These are phyloP conservation scores for Agraylea sexmaculata DNA, from an alignment of 1,140 invertebrate species.

Conservation along the genomic window DNA sequence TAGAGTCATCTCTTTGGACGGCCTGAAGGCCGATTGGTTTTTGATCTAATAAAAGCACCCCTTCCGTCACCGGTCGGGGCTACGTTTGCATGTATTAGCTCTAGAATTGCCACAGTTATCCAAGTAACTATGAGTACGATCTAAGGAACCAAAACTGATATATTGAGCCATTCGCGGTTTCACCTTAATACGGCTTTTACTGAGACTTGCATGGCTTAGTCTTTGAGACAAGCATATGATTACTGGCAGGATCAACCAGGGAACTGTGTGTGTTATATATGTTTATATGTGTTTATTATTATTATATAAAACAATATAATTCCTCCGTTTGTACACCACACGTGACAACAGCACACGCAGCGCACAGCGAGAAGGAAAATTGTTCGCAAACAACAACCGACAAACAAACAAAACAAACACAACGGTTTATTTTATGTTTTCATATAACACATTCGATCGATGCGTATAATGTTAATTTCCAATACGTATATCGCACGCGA, in stretches of 20 bases:
- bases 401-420: no score
- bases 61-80: constrained; percentile 52
- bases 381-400: no score
- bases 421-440: no score
- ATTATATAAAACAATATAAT: no score
- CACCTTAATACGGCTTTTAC: constrained; percentile 55
- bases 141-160: constrained; percentile 63
- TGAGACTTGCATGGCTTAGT: constrained; percentile 71
- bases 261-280: constrained; percentile 21
- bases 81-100: constrained; percentile 71
- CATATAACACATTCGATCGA: no score
- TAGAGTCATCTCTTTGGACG: no score
- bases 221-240: constrained; percentile 69
- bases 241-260: constrained; percentile 62
- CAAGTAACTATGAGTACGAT: constrained; percentile 62
- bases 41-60: constrained; percentile 55
- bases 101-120: constrained; percentile 84
- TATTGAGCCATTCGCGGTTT: constrained; percentile 73
- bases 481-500: no score
- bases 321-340: no score
- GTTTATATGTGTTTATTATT: no score
- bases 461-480: no score
- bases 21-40: constrained; percentile 42
- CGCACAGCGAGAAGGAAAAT: no score
- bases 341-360: no score